Percentiles rank a stretch among this genome's conserved stretches.
phyloP scores from a whole-genome alignment of 1,140 invertebrate species.

The Neuroterus valhalla region DNA sequence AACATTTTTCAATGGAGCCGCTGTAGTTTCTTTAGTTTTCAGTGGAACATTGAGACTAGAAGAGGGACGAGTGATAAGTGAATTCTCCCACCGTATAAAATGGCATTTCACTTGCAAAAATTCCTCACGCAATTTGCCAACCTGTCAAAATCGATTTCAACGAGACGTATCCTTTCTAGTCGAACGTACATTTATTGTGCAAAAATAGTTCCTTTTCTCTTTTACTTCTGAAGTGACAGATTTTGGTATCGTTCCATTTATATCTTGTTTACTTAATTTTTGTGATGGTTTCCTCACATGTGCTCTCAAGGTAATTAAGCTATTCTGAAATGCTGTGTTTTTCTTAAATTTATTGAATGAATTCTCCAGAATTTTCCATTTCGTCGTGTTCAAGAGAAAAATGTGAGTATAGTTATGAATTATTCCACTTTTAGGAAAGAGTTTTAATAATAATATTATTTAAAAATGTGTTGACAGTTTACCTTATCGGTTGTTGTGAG shows the following conservation, averaged over 20 bases:
- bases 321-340: constrained; percentile 29
- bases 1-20: constrained; percentile 37
- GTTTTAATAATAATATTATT: not conserved
- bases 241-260: not conserved
- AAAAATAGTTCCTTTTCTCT: not conserved
- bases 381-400: constrained; percentile 41
- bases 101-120: constrained; percentile 51
- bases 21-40: constrained; percentile 37
- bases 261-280: constrained; percentile 5
- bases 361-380: constrained; percentile 49
- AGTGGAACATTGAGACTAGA: constrained; percentile 9
- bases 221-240: not conserved
- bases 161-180: constrained; percentile 64
- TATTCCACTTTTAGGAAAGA: not conserved
- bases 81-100: constrained; percentile 46
- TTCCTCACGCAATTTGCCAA: constrained; percentile 42
- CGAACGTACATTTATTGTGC: not conserved
- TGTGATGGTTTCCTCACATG: not conserved
- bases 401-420: constrained; percentile 50
- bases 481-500: not conserved
- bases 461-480: too few species aligned
- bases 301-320: not conserved
- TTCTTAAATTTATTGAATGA: constrained; percentile 42
- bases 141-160: constrained; percentile 27
- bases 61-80: constrained; percentile 33